Percentiles rank a stretch among this genome's conserved stretches.
These are phyloP conservation scores for Hydrozoanthus gracilis DNA, from an alignment of 92 coral and sea anemone genomes.

Conservation along the genomic window DNA sequence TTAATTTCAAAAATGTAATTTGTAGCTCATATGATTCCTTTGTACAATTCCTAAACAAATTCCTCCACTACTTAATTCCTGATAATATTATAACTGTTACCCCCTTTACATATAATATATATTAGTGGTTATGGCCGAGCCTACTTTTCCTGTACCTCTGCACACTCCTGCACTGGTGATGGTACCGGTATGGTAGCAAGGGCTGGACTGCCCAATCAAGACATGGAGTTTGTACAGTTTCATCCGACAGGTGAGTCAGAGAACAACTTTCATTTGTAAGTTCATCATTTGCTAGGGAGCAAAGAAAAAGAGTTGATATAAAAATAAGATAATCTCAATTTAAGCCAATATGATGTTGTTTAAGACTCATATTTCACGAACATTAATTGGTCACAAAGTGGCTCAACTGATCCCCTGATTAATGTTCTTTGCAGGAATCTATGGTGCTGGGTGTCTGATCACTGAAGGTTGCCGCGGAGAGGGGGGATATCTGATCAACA, in stretches of 20 bases:
- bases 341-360: too few relatives aligned
- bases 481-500: constrained; percentile 94
- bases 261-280: not conserved
- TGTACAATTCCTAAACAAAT: too few relatives aligned
- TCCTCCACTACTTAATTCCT: too few relatives aligned
- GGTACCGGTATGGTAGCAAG: constrained; percentile 95
- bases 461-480: constrained; percentile 98
- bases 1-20: too few relatives aligned
- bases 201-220: constrained; percentile 93
- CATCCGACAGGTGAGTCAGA: constrained; percentile 79
- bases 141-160: constrained; percentile 95
- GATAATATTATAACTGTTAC: too few relatives aligned
- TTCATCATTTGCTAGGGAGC: too few relatives aligned
- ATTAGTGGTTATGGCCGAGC: constrained; percentile 96
- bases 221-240: constrained; percentile 98
- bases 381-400: not conserved
- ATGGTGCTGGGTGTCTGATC: constrained; percentile 97
- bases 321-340: too few relatives aligned
- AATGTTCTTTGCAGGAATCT: constrained; percentile 73
- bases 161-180: constrained; percentile 96
- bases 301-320: too few relatives aligned
- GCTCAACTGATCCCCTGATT: not conserved
- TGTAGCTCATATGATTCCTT: too few relatives aligned
- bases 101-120: not conserved
- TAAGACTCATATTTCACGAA: too few relatives aligned